A percentile compares a stretch with the other conserved stretches of the same genome.
Evolutionary conservation across 2,797 vertebrate species (phyloP).

Genomic region (Babyrousa celebensis): DNA sequence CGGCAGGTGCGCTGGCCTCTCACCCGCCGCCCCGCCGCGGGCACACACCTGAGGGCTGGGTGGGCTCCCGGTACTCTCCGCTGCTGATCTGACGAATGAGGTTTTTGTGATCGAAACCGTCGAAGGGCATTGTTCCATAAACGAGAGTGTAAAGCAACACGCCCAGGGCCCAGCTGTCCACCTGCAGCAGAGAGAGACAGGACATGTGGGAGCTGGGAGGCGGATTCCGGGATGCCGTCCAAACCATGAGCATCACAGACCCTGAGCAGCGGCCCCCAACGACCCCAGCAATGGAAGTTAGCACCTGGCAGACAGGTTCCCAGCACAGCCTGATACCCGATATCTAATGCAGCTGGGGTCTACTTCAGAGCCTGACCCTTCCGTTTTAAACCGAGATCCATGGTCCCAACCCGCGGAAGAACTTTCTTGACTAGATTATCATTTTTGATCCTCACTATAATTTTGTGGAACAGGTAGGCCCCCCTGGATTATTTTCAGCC

Average conservation of each 20-base stretch:
- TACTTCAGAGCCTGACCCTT: neutral
- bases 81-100: slow-evolving; percentile 99
- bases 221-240: slow-evolving; percentile 1
- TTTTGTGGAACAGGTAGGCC: neutral
- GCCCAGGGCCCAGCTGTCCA: slow-evolving; percentile 99
- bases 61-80: slow-evolving; percentile 98
- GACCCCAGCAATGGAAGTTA: slow-evolving; percentile 13
- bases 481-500: neutral
- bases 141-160: slow-evolving; percentile 99
- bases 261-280: neutral
- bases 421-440: neutral
- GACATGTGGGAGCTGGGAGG: slow-evolving; percentile 62
- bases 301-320: slow-evolving; percentile 57
- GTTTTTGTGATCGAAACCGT: slow-evolving; percentile 99
- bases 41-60: slow-evolving; percentile 97
- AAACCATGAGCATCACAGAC: neutral
- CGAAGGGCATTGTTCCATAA: slow-evolving; percentile 99
- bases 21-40: neutral
- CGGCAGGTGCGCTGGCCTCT: neutral
- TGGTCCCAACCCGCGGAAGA: neutral
- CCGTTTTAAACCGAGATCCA: neutral
- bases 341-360: neutral
- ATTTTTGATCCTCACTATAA: neutral
- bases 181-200: slow-evolving; percentile 92
- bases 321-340: slow-evolving; percentile 62